Base-by-base conservation (phyloP, 2,113 vertebrate species). In the Pseudopipra pipra region DNA sequence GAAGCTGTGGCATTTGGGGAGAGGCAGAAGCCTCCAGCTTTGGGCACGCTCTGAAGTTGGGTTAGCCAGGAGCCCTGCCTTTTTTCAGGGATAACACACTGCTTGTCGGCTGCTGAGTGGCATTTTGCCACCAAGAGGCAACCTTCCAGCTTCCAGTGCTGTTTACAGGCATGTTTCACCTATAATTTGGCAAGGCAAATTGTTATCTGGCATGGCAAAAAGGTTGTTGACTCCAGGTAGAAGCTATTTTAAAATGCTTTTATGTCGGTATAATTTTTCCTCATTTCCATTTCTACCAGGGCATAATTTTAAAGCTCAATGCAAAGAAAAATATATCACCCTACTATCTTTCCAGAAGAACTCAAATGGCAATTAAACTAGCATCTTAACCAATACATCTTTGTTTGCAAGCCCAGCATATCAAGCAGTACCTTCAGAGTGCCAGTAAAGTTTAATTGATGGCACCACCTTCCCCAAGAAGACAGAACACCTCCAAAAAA, bases 11-110 rank as follows among this genome's bases (percentile, higher is more conserved):
- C 46, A 67, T 54, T 0, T 13, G 11, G 20, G 43, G 70, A 89
- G 35, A 81, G 39, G 73, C 52, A 35, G 46, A 39, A 49, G 33
- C 43, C 47, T 35, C 23, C 68, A 77, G 43, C 20, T 66, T 51
- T 22, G 43, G 46, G n/a, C 22, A 28, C 0, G 0, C 5, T 70
- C 31, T 54, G 43, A 43, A 58, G n/a, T 9, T 10, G 8, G 31
- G 20, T 43, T 43, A 68, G 11, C 14, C 1, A 1, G 44, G 41
- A 85, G 12, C 16, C 6, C 17, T n/a, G 55, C 9, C 27, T 52
- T 39, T 5, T 6, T 80, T 73, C 31, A 63, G 30, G 41, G 25
- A 61, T 20, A 31, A 4, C 0, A 10, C 24, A 3, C 17, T 25
- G 31, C 47, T 85, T 8, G 0, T 13, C 8, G 1, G 14, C 59